A percentile compares a stretch with the other conserved stretches of the same genome.
phyloP scores from a whole-genome alignment of 2,888 invertebrate genomes.

The Andrena praecox region DNA sequence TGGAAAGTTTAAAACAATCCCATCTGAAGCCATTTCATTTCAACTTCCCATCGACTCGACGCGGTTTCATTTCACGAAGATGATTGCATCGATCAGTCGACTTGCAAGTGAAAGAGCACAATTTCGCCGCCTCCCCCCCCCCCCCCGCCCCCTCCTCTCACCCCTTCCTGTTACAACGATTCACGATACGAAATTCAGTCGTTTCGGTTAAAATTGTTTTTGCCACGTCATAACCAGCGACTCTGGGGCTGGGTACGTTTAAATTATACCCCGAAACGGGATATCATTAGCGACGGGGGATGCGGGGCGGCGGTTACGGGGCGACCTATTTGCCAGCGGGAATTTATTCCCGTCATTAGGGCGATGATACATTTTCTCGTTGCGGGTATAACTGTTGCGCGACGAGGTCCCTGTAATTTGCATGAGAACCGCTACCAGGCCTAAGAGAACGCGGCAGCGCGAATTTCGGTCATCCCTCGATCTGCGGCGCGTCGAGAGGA shows the following conservation, averaged over 20 bases:
- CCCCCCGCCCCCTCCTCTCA: too few relatives aligned
- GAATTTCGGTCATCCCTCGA: slow-evolving; percentile 76
- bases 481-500: slow-evolving; percentile 76
- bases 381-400: background rate
- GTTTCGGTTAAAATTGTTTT: slow-evolving; percentile 14
- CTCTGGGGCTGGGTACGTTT: background rate
- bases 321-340: background rate
- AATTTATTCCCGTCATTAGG: slow-evolving; percentile 16
- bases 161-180: background rate
- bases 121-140: background rate
- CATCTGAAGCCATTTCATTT: background rate
- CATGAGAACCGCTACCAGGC: slow-evolving; percentile 9
- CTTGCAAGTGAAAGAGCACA: background rate
- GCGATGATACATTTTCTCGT: background rate
- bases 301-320: background rate
- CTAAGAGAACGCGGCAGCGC: slow-evolving; percentile 66
- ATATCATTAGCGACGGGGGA: background rate
- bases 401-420: slow-evolving; percentile 17
- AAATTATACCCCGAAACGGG: slow-evolving; percentile 8
- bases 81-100: slow-evolving; percentile 11
- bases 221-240: background rate
- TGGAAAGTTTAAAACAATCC: slow-evolving; percentile 1
- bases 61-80: background rate
- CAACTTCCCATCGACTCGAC: background rate
- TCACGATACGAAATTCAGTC: slow-evolving; percentile 6